A percentile compares a stretch with the other conserved stretches of the same genome.
Evolutionary conservation across 2,113 vertebrate species (phyloP).

Genomic region (Triplophysa dalaica): DNA sequence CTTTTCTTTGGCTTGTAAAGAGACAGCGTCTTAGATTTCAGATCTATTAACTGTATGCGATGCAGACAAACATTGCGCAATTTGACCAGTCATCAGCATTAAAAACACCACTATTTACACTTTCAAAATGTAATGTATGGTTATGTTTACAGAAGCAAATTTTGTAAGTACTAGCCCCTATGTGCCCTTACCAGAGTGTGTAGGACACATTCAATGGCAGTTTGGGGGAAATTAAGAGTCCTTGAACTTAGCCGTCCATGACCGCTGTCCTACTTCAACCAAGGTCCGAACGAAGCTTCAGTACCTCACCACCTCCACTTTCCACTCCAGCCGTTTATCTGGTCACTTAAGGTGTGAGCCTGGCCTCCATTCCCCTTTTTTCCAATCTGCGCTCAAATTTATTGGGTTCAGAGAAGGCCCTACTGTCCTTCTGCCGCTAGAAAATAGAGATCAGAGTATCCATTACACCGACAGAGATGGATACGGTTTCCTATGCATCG

Average conservation of each 20-base stretch:
- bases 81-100: too few species aligned
- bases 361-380: conserved; percentile 75
- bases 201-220: background rate
- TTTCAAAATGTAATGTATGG: conserved; percentile 28
- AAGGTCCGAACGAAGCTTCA: conserved; percentile 52
- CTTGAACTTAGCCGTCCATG: conserved; percentile 71
- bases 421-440: conserved; percentile 80
- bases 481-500: conserved; percentile 73
- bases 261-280: conserved; percentile 64
- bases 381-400: conserved; percentile 84
- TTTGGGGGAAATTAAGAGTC: conserved; percentile 52
- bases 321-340: conserved; percentile 71
- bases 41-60: too few species aligned
- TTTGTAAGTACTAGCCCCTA: background rate
- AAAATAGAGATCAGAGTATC: conserved; percentile 84
- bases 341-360: conserved; percentile 76
- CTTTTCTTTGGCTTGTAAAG: background rate
- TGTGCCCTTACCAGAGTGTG: background rate
- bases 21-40: background rate
- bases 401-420: conserved; percentile 83
- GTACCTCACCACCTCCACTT: conserved; percentile 52
- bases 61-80: too few species aligned
- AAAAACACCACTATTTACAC: background rate
- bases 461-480: conserved; percentile 83
- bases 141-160: background rate